Percentiles rank a stretch among this genome's conserved stretches.
phyloP scores from a whole-genome alignment of 2,888 invertebrate species.

The Nephrotoma appendiculata region DNA sequence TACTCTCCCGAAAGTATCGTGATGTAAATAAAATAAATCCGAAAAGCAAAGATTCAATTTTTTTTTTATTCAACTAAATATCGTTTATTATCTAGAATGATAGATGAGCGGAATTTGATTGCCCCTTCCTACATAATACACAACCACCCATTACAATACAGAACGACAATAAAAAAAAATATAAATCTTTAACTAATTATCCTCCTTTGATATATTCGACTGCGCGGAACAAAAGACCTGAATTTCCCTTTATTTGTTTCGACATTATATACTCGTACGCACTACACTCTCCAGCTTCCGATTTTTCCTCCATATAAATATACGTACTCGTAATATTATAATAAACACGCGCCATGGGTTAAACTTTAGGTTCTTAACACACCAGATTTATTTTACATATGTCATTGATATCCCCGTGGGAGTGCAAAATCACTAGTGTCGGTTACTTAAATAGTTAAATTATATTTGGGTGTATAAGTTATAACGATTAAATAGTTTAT shows the following conservation, averaged over 20 bases:
- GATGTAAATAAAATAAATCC: neutral
- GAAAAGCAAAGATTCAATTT: neutral
- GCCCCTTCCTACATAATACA: neutral
- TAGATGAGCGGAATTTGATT: neutral
- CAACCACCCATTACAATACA: neutral
- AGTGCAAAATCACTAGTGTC: conserved; percentile 17
- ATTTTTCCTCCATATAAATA: neutral
- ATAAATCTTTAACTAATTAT: conserved; percentile 4
- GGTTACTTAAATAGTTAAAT: neutral
- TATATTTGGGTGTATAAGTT: neutral
- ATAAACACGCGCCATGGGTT: conserved; percentile 1
- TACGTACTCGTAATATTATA: neutral
- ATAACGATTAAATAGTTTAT: neutral
- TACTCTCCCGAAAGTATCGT: neutral
- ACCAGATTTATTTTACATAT: conserved; percentile 27
- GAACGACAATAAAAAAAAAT: neutral
- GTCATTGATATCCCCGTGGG: conserved; percentile 35
- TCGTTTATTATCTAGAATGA: neutral
- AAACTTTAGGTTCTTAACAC: neutral
- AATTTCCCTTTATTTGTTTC: neutral
- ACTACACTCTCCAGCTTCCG: neutral
- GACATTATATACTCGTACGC: neutral
- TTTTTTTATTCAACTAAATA: neutral
- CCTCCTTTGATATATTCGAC: neutral
- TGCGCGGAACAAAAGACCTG: neutral